Evolutionary conservation across 2,113 vertebrate genomes (phyloP).

Genomic region (Ailuropoda melanoleuca): DNA sequence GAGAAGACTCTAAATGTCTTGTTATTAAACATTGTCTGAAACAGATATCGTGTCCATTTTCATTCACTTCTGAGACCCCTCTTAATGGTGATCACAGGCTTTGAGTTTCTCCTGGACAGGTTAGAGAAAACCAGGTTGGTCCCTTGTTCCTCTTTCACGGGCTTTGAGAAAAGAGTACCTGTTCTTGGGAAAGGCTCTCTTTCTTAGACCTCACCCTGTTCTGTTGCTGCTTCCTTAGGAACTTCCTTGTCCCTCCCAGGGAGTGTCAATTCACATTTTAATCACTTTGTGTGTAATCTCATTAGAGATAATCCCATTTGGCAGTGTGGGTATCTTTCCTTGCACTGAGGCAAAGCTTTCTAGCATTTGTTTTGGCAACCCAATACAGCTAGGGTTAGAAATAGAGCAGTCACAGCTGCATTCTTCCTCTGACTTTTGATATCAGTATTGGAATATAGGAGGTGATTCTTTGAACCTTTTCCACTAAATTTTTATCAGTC

Average conservation of each 20-base stretch:
- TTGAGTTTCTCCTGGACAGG: not conserved
- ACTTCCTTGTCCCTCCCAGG: conserved; percentile 48
- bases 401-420: conserved; percentile 48
- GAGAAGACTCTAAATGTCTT: not conserved
- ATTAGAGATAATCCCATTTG: conserved; percentile 89
- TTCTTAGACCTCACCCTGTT: conserved; percentile 49
- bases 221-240: conserved; percentile 81
- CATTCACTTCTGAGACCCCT: not conserved
- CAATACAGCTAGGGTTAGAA: conserved; percentile 71
- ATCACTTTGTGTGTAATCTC: conserved; percentile 87
- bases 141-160: not conserved
- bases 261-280: conserved; percentile 87
- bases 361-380: conserved; percentile 78
- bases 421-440: conserved; percentile 65
- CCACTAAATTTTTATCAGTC: not conserved
- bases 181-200: not conserved
- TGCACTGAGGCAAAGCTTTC: conserved; percentile 79
- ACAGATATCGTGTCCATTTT: not conserved
- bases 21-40: not conserved
- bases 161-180: not conserved
- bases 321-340: conserved; percentile 84
- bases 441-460: not conserved
- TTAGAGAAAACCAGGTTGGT: not conserved
- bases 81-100: not conserved
- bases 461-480: not conserved